A percentile compares a stretch with the other conserved stretches of the same genome.
Conservation (phyloP, 2,113 vertebrate species). For the Daboia siamensis region DNA sequence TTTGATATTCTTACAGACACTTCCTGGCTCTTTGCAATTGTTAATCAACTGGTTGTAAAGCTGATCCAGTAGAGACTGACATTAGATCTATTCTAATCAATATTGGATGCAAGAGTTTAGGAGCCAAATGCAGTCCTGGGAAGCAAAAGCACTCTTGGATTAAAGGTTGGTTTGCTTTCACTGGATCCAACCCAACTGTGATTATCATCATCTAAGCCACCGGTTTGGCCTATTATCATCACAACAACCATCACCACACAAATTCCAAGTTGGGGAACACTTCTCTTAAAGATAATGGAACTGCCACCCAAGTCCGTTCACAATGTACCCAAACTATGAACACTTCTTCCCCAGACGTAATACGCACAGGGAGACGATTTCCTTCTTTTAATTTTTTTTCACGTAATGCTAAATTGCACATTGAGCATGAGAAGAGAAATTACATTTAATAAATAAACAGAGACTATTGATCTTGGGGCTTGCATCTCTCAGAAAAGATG, state of each 20-base stretch:
- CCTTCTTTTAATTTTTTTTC: not conserved
- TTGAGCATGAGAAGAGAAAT: not conserved
- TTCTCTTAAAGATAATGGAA: not conserved
- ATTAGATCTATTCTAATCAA: not conserved
- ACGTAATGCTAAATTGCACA: not conserved
- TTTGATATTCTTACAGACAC: not conserved
- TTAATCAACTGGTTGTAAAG: not conserved
- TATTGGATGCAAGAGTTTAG: not conserved
- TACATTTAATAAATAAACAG: not conserved
- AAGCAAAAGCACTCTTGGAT: not conserved
- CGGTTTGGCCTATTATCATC: not conserved
- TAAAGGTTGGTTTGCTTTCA: not conserved
- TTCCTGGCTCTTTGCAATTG: not conserved
- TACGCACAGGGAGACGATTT: not conserved
- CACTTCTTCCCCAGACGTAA: not conserved
- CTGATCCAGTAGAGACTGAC: not conserved
- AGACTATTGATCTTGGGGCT: not conserved
- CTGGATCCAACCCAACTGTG: not conserved
- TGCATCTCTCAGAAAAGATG: not conserved
- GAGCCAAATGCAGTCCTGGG: not conserved
- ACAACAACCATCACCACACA: not conserved
- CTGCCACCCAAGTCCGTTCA: not conserved
- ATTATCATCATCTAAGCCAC: not conserved
- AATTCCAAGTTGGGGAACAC: not conserved
- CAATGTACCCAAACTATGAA: not conserved